A percentile compares a stretch with the other conserved stretches of the same genome.
Conservation (phyloP, 2,113 vertebrate genomes). For the Actenoides lindsayi region DNA sequence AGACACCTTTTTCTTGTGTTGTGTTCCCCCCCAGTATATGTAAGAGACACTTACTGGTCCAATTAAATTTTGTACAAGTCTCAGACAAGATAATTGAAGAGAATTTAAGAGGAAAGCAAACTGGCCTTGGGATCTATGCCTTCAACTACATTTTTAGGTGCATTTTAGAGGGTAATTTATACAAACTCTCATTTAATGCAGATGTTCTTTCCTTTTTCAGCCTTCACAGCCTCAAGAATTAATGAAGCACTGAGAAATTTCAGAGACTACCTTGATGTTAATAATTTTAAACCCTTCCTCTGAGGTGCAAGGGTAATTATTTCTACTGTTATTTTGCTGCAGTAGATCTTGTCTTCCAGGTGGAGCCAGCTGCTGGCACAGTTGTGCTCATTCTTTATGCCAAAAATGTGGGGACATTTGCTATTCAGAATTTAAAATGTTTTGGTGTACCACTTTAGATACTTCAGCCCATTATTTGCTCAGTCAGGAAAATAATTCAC, state of each 20-base stretch:
- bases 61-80: constrained; percentile 41
- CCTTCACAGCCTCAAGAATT: constrained; percentile 55
- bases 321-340: not conserved
- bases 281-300: constrained; percentile 58
- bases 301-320: constrained; percentile 14
- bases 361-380: not conserved
- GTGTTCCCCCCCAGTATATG: not conserved
- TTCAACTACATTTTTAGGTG: constrained; percentile 59
- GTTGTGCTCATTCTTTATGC: not conserved
- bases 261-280: constrained; percentile 25
- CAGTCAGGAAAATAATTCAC: not conserved
- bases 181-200: constrained; percentile 65
- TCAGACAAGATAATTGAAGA: constrained; percentile 52
- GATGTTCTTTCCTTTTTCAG: constrained; percentile 61
- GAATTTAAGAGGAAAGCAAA: constrained; percentile 56
- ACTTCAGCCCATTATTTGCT: not conserved
- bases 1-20: not conserved
- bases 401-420: not conserved
- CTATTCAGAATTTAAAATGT: not conserved
- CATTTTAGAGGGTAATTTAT: constrained; percentile 69
- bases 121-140: constrained; percentile 46
- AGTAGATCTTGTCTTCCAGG: not conserved
- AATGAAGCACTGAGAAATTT: constrained; percentile 60
- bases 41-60: not conserved
- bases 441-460: not conserved